Percentiles rank a stretch among this genome's conserved stretches.
phyloP scores from a whole-genome alignment of 2,113 vertebrate genomes.

The Panthera tigris region DNA sequence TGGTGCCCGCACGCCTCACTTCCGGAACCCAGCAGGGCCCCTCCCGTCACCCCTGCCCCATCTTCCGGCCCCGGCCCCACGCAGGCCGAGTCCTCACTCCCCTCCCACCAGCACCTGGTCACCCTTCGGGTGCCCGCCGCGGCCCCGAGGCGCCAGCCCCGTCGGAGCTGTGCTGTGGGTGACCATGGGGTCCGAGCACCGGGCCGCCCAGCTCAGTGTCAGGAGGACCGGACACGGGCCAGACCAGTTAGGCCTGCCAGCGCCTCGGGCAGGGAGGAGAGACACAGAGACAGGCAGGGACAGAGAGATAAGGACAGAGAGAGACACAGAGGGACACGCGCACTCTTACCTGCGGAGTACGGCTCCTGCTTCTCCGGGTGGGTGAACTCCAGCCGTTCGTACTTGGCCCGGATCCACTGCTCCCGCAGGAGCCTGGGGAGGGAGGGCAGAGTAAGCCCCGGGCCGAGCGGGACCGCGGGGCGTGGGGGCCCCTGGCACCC shows the following conservation, averaged over 20 bases:
- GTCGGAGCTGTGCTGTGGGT: accelerated
- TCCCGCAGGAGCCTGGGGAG: constrained; percentile 92
- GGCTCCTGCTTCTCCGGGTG: constrained; percentile 95
- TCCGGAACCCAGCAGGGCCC: background rate
- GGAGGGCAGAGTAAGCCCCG: background rate
- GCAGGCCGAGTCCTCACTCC: background rate
- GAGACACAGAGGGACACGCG: background rate
- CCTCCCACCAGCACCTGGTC: background rate
- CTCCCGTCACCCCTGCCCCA: background rate
- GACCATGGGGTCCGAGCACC: background rate
- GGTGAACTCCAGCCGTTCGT: constrained; percentile 95
- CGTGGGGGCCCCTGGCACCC: background rate
- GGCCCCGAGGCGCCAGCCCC: background rate
- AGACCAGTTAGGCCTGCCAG: background rate
- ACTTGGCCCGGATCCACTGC: constrained; percentile 98
- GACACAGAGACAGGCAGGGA: background rate
- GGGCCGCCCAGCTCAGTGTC: background rate
- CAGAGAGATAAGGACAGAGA: background rate
- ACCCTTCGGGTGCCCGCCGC: accelerated
- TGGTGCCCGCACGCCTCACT: accelerated
- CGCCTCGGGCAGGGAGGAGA: accelerated
- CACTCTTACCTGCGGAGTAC: constrained; percentile 93
- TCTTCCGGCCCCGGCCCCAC: background rate
- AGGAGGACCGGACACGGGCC: background rate
- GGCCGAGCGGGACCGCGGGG: background rate